A percentile compares a stretch with the other conserved stretches of the same genome.
phyloP scores from a whole-genome alignment of 2,113 vertebrate species.

The Delphinus delphis region DNA sequence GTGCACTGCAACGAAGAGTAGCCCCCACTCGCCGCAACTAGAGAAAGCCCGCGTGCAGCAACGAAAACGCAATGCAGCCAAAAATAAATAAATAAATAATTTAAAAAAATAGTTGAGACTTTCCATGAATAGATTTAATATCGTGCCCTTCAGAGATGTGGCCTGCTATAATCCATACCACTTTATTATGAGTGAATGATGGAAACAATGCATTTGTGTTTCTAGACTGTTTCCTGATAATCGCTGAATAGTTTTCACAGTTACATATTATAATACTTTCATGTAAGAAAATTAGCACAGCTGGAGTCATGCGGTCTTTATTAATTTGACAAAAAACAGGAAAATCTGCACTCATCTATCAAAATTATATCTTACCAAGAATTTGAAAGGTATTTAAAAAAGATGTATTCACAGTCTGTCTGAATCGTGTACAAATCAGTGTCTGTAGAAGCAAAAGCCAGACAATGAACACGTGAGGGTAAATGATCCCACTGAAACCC shows the following conservation, averaged over 20 bases:
- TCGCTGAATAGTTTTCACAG: not conserved
- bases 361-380: constrained; percentile 82
- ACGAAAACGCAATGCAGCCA: no score
- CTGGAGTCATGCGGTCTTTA: constrained; percentile 81
- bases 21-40: no score
- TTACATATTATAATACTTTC: not conserved
- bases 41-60: no score
- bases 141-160: not conserved
- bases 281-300: constrained; percentile 30
- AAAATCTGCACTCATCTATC: constrained; percentile 82
- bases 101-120: not conserved
- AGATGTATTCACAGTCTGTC: constrained; percentile 81
- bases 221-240: not conserved
- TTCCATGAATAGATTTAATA: constrained; percentile 16
- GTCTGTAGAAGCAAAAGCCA: constrained; percentile 75
- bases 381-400: constrained; percentile 81
- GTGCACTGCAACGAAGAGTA: no score
- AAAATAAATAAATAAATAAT: no score
- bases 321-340: constrained; percentile 82
- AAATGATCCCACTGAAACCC: constrained; percentile 39
- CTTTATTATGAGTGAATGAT: no score
- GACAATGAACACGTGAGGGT: constrained; percentile 66
- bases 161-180: not conserved
- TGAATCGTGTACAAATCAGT: constrained; percentile 79
- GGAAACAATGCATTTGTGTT: not conserved